Base-by-base conservation (phyloP, 2,113 vertebrate species). In the Stegastes partitus region DNA sequence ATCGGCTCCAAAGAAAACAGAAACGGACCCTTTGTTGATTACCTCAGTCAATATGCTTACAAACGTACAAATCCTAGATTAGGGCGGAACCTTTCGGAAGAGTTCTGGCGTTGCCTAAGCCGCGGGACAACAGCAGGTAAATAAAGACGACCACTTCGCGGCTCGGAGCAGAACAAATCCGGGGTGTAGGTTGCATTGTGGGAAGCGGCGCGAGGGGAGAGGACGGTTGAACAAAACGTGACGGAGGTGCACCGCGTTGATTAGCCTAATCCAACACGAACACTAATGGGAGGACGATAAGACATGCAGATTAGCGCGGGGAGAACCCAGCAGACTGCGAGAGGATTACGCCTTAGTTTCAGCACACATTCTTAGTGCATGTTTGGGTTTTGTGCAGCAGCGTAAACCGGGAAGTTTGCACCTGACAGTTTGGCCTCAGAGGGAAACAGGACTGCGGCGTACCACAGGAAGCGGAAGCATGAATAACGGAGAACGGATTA, bases 231-330 rank as follows among this genome's bases (percentile, higher is more conserved):
- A 45, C 26, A 18, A 56, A 53, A 45, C 1, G 2, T 54, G 73
- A 71, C 21, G 7, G 44, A 76, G 68, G 79, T 59, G 57, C 67
- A 37, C 4, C 6, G 0, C 25, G 55, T 70, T 80, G 80, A 83
- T 83, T 65, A 65, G 64, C 4, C 26, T 61, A 55, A 78, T 83
- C 57, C 70, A 22, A 39, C 31, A 31, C 61, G 80, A 75, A 76
- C 65, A 39, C 62, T 64, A 31, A 82, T 25, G 65, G 5, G 6
- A 14, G 25, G 42, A 56, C 2, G 22, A 59, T 72, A 31, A 71
- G 59, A 70, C 28, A 25, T 50, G 54, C 49, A 62, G 59, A 70
- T 45, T 25, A 19, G 3, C 54, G 3, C 54, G 7, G 28, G 47
- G 26, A 61, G 8, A 67, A 51, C 28, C 39, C 74, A 0, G 26